Evolutionary conservation across 2,797 vertebrate species (phyloP), one percentile per base, ranked within the genome.

Genomic region (Sebastolobus altivelis): DNA sequence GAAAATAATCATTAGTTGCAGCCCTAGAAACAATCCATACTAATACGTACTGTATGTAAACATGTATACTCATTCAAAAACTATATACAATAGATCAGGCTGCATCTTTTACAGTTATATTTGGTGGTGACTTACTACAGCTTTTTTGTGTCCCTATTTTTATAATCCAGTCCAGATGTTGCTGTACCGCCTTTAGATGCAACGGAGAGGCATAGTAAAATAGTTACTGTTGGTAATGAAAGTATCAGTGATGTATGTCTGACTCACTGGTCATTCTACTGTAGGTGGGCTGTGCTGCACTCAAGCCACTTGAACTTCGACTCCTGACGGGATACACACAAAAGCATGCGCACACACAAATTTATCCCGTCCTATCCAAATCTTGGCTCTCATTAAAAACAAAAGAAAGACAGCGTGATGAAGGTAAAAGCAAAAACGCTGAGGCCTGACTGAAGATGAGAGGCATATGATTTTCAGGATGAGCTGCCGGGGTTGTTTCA

Each of bases 221-320:
- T 67, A 82, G 73, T 80, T 80, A 52, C 60, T 82, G 60, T 56
- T 70, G 14, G 61, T 71, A 74, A 77, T 79, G 40, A 72, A 74
- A 61, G 52, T 62, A 77, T 79, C 11, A 25, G 49, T 54, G 56
- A 22, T 85, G 61, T 46, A 13, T 65, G 35, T 75, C 72, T 88
- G 84, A 87, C 77, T 90, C 87, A 89, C 52, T 83, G 55, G 63
- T 79, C 35, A 84, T 76, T 82, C 49, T 71, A 59, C 71, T 87
- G 87, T 88, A 72, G 84, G 86, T 85, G 77, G 80, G 66, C 78
- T 88, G 65, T 84, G 63, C 66, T 83, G 75, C 77, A 77, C 56
- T 90, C 18, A 35, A 81, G 37, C 75, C 68, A 71, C 75, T 87
- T 88, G 72, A 83, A 66, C 81, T 82, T 10, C 2, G 37, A 75